These are phyloP conservation scores for Alfaro cultratus DNA, from an alignment of 2,797 vertebrate genomes.

Conservation along the genomic window DNA sequence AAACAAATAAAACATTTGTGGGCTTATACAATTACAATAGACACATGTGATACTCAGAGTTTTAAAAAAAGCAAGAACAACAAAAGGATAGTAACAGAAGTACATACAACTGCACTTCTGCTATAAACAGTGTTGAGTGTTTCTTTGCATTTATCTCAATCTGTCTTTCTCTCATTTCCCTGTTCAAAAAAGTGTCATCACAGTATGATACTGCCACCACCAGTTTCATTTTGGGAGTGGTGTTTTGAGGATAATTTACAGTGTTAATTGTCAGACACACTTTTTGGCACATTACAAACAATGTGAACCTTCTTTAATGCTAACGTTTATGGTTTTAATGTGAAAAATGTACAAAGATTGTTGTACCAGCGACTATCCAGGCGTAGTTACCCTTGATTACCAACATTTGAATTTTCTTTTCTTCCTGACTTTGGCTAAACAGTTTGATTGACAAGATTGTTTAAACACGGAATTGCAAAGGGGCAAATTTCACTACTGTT, in stretches of 20 bases:
- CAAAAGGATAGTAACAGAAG: not conserved
- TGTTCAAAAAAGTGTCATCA: not conserved
- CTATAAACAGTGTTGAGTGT: not conserved
- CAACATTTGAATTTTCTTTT: slow-evolving; percentile 16
- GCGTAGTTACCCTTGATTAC: slow-evolving; percentile 36
- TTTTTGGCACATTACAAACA: not conserved
- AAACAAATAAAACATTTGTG: slow-evolving; percentile 12
- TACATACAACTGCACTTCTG: not conserved
- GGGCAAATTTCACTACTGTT: slow-evolving; percentile 15
- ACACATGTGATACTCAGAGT: not conserved
- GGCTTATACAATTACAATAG: slow-evolving; percentile 16
- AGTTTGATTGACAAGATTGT: slow-evolving; percentile 31
- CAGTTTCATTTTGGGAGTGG: not conserved
- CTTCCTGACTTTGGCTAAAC: slow-evolving; percentile 9
- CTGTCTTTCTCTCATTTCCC: not conserved
- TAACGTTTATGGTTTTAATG: not conserved
- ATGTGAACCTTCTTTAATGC: not conserved
- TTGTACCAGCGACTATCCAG: slow-evolving; percentile 10
- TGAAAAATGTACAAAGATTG: not conserved
- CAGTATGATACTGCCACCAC: slow-evolving; percentile 1
- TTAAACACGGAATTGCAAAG: slow-evolving; percentile 32
- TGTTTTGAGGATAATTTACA: not conserved
- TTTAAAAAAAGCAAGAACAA: not conserved
- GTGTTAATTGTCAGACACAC: not conserved
- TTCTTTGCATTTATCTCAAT: not conserved